Evolutionary conservation across 2,113 vertebrate genomes (phyloP).

Genomic region (Psilopsiagon aurifrons): DNA sequence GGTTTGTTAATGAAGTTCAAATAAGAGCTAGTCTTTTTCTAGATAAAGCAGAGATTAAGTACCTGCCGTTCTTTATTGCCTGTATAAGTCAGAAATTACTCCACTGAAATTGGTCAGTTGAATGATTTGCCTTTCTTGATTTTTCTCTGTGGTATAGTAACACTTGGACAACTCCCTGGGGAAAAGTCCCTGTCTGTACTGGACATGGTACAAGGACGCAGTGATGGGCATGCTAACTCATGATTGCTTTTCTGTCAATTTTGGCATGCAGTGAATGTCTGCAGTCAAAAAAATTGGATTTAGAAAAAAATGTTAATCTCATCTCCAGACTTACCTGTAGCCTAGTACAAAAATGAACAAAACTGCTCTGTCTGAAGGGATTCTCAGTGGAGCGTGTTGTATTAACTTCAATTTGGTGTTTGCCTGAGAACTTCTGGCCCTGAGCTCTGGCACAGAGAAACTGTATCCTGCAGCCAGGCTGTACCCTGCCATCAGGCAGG

Average conservation of each 20-base stretch:
- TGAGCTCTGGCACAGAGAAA: background rate
- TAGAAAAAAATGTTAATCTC: slow-evolving; percentile 13
- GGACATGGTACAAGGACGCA: background rate
- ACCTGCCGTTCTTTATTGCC: background rate
- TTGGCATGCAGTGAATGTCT: slow-evolving; percentile 13
- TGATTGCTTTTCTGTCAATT: slow-evolving; percentile 37
- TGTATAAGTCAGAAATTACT: background rate
- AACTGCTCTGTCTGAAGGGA: background rate
- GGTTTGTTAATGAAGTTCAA: background rate
- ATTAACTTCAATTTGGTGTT: background rate
- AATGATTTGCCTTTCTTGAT: background rate
- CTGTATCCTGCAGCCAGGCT: background rate
- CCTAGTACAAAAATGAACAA: slow-evolving; percentile 2
- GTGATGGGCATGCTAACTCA: background rate
- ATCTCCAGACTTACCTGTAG: slow-evolving; percentile 52
- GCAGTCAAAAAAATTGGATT: background rate
- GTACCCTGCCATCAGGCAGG: background rate
- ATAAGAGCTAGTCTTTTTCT: background rate
- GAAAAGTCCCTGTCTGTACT: background rate
- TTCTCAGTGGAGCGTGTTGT: background rate
- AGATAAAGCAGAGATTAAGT: slow-evolving; percentile 6
- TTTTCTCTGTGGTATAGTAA: background rate
- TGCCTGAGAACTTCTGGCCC: background rate
- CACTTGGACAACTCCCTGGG: background rate
- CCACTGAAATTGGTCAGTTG: background rate